Percentiles rank a stretch among this genome's conserved stretches.
These are phyloP conservation scores for Mimumesa dahlbomi DNA, from an alignment of 2,888 invertebrate genomes.

Conservation along the genomic window DNA sequence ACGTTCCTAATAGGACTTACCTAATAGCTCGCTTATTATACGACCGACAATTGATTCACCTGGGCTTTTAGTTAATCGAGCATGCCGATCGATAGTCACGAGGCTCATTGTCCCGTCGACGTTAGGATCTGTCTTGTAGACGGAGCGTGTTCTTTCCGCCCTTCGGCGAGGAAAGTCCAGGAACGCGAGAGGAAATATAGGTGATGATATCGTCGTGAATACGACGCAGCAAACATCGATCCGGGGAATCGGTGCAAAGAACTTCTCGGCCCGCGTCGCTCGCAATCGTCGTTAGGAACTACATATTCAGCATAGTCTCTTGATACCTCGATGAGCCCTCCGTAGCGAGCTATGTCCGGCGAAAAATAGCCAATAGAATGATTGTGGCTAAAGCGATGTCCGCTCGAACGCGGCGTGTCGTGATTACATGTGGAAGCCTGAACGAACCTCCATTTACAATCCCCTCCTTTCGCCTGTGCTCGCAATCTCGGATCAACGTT, in stretches of 20 bases:
- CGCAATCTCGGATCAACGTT: too few species aligned
- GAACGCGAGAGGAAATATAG: too few species aligned
- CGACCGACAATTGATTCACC: constrained; percentile 39
- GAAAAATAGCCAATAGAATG: constrained; percentile 79
- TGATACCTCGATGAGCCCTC: constrained; percentile 69
- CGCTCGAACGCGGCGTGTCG: constrained; percentile 53
- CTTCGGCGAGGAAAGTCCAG: too few species aligned
- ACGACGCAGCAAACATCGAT: too few species aligned
- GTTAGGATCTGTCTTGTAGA: constrained; percentile 6
- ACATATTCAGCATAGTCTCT: constrained; percentile 65
- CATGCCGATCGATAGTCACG: constrained; percentile 19
- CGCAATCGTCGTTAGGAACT: constrained; percentile 29
- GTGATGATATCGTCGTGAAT: too few species aligned
- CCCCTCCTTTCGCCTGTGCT: too few species aligned
- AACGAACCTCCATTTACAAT: too few species aligned
- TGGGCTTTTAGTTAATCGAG: constrained; percentile 9
- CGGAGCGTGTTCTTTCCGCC: too few species aligned
- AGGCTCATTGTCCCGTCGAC: neutral
- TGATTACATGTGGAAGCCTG: constrained; percentile 58
- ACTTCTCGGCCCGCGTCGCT: neutral
- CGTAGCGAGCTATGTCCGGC: constrained; percentile 75
- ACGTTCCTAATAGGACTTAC: constrained; percentile 46
- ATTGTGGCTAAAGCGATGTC: constrained; percentile 70
- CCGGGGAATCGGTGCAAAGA: too few species aligned
- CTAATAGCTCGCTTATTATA: constrained; percentile 39